phyloP scores from a whole-genome alignment of 2,113 vertebrate species.

The Nannospalax galili region DNA sequence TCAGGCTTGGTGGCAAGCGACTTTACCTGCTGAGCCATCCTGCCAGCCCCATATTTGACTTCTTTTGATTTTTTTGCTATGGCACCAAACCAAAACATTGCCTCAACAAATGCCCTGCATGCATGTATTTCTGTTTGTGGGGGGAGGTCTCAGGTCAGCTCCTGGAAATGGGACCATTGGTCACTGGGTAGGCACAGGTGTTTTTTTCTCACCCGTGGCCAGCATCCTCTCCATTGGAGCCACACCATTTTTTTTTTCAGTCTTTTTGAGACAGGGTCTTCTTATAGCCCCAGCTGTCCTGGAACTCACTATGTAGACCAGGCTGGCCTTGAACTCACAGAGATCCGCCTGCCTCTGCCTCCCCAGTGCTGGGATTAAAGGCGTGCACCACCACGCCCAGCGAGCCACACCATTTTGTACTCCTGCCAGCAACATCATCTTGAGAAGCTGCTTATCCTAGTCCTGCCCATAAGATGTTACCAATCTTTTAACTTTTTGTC shows the following conservation, averaged over 20 bases:
- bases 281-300: too few relatives aligned
- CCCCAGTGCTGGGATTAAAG: too few relatives aligned
- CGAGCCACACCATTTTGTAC: neutral
- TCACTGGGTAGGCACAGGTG: neutral
- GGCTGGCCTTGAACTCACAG: too few relatives aligned
- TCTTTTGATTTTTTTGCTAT: neutral
- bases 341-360: too few relatives aligned
- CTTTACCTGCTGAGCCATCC: neutral
- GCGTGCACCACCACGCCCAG: too few relatives aligned
- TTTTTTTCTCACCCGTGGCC: neutral
- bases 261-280: too few relatives aligned
- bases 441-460: neutral
- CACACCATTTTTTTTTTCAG: neutral
- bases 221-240: neutral
- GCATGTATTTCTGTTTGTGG: neutral
- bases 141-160: neutral
- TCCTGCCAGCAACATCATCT: neutral
- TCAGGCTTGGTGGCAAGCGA: neutral
- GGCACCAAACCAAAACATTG: neutral
- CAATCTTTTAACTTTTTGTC: neutral
- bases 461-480: neutral
- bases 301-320: too few relatives aligned
- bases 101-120: neutral
- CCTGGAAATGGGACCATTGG: neutral
- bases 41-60: neutral